Evolutionary conservation across 2,888 invertebrate genomes (phyloP), one percentile per base, ranked within the genome.

Genomic region (Pachycephus smyrnensis): DNA sequence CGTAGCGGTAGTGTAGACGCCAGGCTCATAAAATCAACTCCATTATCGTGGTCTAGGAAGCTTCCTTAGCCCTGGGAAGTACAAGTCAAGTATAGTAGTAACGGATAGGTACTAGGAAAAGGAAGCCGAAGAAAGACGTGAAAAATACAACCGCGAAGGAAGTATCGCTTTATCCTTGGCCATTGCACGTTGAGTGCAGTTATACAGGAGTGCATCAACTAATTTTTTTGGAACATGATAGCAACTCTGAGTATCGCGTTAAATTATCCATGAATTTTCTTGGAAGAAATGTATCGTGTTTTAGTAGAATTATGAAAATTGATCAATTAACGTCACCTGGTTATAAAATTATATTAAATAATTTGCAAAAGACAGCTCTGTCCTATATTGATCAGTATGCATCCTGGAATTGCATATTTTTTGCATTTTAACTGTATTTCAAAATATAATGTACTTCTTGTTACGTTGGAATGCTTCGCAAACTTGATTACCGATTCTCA

Each of bases 21-120:
- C 32, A 32, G 12, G 71, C 71, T 71, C 71, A 33, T 71, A 71
- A 71, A 71, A 71, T 68, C 12, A 55, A 75, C 68, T 68, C 35
- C 68, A 68, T 32, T 55, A 68, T 12, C 32, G 75, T 30, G 68
- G 68, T 75, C n/a, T 55, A 55, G 55, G 55, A 55, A 55, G 55
- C 55, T 23, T 55, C 55, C 23, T 55, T 55, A 55, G 55, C 6
- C 55, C 55, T 55, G 55, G 55, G 55, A 55, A 55, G 15, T 55
- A 23, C 9, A 55, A 55, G 55, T 55, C 55, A 55, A 55, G 55
- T 35, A 35, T 6, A 35, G 35, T 23, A 55, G 9, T 23, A 55
- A 55, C 9, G 55, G 23, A 55, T 55, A 23, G 55, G 55, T 23
- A 55, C 55, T 55, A 23, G 15, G 55, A 23, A 55, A 55, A 55